Evolutionary conservation across 2,113 vertebrate species (phyloP), one percentile per base, ranked within the genome.

Genomic region (Gobius niger): DNA sequence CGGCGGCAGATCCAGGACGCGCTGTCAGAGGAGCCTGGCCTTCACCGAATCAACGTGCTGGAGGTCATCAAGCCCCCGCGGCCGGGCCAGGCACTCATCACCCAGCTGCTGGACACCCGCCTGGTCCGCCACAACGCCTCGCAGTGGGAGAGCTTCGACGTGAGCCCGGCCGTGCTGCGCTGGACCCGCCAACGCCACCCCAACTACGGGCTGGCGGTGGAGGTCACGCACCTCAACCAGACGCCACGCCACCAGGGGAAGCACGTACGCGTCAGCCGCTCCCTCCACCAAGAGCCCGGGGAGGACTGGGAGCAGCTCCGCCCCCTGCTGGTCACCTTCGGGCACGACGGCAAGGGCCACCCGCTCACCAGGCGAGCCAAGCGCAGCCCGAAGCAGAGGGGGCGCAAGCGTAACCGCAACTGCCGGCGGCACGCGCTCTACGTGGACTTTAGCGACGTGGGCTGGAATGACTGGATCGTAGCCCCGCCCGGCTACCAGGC

Each of bases 391-490:
- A 96, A 96, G 75, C 94, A 91, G 61, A 85, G 95, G 80, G 91
- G 94, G 57, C 94, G 96, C 63, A 98, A 98, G 87, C 95, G 95
- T 87, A 97, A 93, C 80, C 95, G 95, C 87, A 96, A 95, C 93
- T 99, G 98, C 87, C 92, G 95, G 65, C 94, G 96, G 73, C 96
- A 99, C 67, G 93, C 96, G 1, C 93, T 99, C 49, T 98, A 98
- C 3, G 96, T 98, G 91, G 97, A 99, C 92, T 99, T 99, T 90
- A 99, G 97, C 34, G 97, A 98, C 0, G 96, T 98, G 82, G 95
- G 95, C 88, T 98, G 97, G 97, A 98, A 99, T 65, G 97, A 98
- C 93, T 99, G 97, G 96, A 98, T 98, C 84, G 97, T 98, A 93
- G 96, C 97, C 4, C 96, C 97, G 2, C 97, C 96, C 44, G 97